Evolutionary conservation across 2,797 vertebrate genomes (phyloP), one percentile per base, ranked within the genome.

Genomic region (Characodon lateralis): DNA sequence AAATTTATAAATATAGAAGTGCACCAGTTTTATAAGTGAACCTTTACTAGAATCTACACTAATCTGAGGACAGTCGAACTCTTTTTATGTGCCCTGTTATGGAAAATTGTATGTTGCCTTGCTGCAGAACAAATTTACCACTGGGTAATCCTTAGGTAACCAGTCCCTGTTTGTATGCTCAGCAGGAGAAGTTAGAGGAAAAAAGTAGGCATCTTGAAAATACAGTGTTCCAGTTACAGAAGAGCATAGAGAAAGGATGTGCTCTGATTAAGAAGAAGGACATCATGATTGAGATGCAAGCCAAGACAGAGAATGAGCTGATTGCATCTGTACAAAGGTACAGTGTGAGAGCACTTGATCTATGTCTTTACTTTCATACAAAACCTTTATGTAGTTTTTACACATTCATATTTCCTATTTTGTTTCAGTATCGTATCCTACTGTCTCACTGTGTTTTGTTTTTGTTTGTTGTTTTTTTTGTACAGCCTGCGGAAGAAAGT

Each of bases 291-390:
- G 92, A 93, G 2, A 94, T 93, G 85, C 97, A 98, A 91, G 94
- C 95, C 78, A 96, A 94, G 83, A 97, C 97, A 66, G 98, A 99
- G 89, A 96, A 95, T 82, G 97, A 99, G 80, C 88, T 99, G 84
- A 93, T 99, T n/a, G 94, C 95, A 7, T 95, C 97, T 9, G 97
- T 99, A 8, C 97, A 98, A 88, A 97, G 97, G 98, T 99, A 94
- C n/a, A 14, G 3, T 24, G 71, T 20, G 9, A 8, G 4, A 41
- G 7, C 7, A 50, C 5, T 39, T n/a, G 8, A 41, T 24, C 7
- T 24, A 56, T 16, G 55, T 22, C 55, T 24, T 56, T 22, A 56
- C 18, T 56, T 56, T 22, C 55, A 56, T 22, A 24, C 6, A 22
- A 56, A 56, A 56, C 1, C 22, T 56, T 6, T 46, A 46, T 22